Base-by-base conservation (phyloP, 2,888 invertebrate species). In the Eristalinus sepulchralis region DNA sequence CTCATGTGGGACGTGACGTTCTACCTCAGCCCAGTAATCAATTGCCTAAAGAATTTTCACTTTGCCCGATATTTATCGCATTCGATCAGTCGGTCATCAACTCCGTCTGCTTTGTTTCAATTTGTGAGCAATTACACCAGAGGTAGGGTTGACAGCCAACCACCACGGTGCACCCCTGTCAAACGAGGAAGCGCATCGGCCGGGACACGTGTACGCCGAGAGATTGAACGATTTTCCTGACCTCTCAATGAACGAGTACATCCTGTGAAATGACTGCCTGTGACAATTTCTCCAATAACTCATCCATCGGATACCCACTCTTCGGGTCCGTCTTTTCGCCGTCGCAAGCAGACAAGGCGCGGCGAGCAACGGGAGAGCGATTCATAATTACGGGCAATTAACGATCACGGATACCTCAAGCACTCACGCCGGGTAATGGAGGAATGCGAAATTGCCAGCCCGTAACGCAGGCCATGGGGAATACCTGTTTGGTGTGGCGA, bases 271-370 rank as follows among this genome's bases (percentile, higher is more conserved):
- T 36, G 57, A 53, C 39, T 59, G 53, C 62, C 39, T 70, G 70
- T 34, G 62, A 55, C 79, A 83, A 68, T 83, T 83, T 83, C 83
- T 72, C 83, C 67, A 73, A 83, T 83, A 83, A 63, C 59, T 67
- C 39, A 72, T 72, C 83, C 62, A 55, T 62, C 57, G n/a, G 55
- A 76, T 66, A 64, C 64, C 59, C 22, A 39, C 24, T 59, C 17
- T 53, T 64, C 22, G 13, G 64, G 36, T 70, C 55, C 63, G 57
- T 39, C 62, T 71, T 67, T 77, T 70, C 70, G 68, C 62, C 39
- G 27, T 60, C 39, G 53, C 39, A 17, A 6, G 2, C 4, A 39
- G 3, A 13, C 13, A 3, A 4, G 39, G n/a, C 20, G 11, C 10
- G 13, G 10, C 68, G 13, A 57, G 3, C 17, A 39, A 47, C n/a